A percentile compares a stretch with the other conserved stretches of the same genome.
These are phyloP conservation scores for Danionella dracula DNA, from an alignment of 2,797 vertebrate species.

Conservation along the genomic window DNA sequence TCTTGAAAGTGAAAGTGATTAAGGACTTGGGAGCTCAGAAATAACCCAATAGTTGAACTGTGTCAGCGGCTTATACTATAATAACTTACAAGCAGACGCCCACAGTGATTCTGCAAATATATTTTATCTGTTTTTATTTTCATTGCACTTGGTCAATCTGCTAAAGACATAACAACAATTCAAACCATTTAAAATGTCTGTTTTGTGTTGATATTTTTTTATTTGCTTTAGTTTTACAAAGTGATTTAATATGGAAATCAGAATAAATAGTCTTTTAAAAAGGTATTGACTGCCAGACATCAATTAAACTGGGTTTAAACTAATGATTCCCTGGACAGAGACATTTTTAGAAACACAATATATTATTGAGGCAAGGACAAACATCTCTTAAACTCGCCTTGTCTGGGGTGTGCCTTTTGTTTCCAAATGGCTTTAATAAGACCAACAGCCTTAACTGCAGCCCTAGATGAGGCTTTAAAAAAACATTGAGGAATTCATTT, in stretches of 20 bases:
- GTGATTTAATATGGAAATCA: too few species aligned
- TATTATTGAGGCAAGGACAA: conserved; percentile 19
- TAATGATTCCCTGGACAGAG: not conserved
- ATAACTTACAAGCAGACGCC: not conserved
- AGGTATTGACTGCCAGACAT: too few species aligned
- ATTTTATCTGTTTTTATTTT: too few species aligned
- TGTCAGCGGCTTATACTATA: not conserved
- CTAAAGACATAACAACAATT: too few species aligned
- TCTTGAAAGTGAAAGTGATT: not conserved
- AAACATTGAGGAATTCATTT: not conserved
- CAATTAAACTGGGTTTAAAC: not conserved
- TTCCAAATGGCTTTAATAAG: not conserved
- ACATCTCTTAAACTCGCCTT: conserved; percentile 12
- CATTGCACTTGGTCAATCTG: too few species aligned
- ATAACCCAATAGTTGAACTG: not conserved
- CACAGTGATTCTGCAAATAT: too few species aligned
- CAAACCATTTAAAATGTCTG: too few species aligned
- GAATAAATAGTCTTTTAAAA: too few species aligned
- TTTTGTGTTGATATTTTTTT: too few species aligned
- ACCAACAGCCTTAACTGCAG: conserved; percentile 12
- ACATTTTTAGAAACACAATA: not conserved
- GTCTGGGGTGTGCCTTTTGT: conserved; percentile 24
- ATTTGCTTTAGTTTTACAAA: too few species aligned
- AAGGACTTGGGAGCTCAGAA: not conserved
- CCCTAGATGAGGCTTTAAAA: not conserved